Percentiles rank a stretch among this genome's conserved stretches.
Evolutionary conservation across 2,113 vertebrate species (phyloP).

Genomic region (Galeopterus variegatus): DNA sequence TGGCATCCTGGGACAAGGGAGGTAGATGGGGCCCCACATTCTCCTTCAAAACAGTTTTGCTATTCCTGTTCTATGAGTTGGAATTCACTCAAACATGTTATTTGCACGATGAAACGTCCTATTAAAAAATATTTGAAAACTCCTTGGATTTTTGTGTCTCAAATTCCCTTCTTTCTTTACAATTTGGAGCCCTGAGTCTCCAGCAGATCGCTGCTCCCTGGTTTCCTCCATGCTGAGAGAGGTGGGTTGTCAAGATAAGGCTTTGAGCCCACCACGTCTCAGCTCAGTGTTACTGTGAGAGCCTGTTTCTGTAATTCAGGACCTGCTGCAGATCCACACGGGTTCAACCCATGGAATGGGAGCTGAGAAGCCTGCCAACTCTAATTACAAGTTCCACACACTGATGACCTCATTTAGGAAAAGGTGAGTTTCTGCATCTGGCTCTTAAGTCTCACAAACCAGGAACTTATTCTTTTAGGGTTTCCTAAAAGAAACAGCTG

Average conservation of each 20-base stretch:
- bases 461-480: background rate
- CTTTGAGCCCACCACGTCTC: background rate
- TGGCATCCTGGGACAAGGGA: background rate
- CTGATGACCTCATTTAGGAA: background rate
- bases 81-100: background rate
- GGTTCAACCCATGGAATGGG: background rate
- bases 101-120: background rate
- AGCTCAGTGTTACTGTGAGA: background rate
- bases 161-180: background rate
- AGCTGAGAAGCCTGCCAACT: background rate
- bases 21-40: background rate
- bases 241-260: too few species aligned
- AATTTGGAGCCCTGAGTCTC: background rate
- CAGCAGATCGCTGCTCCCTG: background rate
- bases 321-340: too few species aligned
- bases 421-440: background rate
- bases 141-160: background rate
- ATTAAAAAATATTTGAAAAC: background rate
- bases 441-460: background rate
- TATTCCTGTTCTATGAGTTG: background rate
- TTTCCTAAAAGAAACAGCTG: background rate
- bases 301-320: background rate
- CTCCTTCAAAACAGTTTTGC: constrained; percentile 8
- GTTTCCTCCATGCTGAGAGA: background rate
- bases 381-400: background rate